Evolutionary conservation across 2,888 invertebrate species (phyloP), one percentile per base, ranked within the genome.

Genomic region (Napeogenes inachia): DNA sequence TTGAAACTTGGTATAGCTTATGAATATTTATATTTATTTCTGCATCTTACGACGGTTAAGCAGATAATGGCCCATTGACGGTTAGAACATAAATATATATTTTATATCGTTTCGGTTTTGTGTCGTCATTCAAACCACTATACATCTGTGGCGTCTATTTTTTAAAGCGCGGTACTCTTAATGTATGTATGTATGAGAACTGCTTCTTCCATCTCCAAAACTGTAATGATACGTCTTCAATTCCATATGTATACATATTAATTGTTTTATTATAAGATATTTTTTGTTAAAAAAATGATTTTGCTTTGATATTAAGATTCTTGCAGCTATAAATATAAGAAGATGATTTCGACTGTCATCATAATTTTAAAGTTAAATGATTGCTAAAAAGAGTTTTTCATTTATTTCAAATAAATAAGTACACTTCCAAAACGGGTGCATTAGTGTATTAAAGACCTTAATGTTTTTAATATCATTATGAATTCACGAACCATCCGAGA

Each of bases 21-120:
- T 73, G 72, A 68, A 72, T 72, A 73, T 73, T 70, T 71, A 73
- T 73, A 69, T 56, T 42, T 60, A 64, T 56, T 65, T 54, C 64
- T 60, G 58, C 64, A 45, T 60, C 60, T 57, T 47, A 10, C 50
- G 38, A 35, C 54, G 13, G 38, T 33, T 56, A 54, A 13, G 45
- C 46, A 33, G 59, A 57, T 63, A 63, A 65, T 63, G 54, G 65
- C 56, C 56, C 50, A 57, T 54, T 59, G 59, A 63, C 60, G 61
- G 59, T 66, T 61, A 61, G 63, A 63, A 61, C 56, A 58, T 63
- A 66, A 63, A 63, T 63, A 59, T 66, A 59, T 63, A 59, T 61
- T 63, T 61, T 54, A 54, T 35, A 54, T 45, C 50, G 42, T 33
- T 55, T 32, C 50, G 42, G 42, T 55, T 32, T 56, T 42, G 13